Percentiles rank a stretch among this genome's conserved stretches.
Evolutionary conservation across 2,797 vertebrate genomes (phyloP).

Genomic region (Antennarius maculatus): DNA sequence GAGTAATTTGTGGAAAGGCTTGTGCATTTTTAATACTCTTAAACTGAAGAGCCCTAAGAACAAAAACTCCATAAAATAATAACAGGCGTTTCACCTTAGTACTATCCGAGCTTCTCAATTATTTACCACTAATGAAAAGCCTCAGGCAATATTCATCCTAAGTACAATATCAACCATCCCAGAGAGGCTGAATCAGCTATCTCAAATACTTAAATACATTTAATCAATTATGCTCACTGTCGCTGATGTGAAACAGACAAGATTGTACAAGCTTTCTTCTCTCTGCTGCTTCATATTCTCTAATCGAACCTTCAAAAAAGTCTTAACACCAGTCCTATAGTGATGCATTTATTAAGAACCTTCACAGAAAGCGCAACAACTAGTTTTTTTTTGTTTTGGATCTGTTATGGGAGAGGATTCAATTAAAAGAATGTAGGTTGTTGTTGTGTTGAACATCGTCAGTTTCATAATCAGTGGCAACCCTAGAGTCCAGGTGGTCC

Average conservation of each 20-base stretch:
- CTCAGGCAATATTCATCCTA: constrained; percentile 66
- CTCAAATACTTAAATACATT: constrained; percentile 78
- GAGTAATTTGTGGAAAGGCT: constrained; percentile 71
- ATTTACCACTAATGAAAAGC: constrained; percentile 82
- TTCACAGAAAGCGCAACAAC: constrained; percentile 20
- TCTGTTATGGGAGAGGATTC: constrained; percentile 35
- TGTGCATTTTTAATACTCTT: constrained; percentile 79
- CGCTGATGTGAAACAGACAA: constrained; percentile 55
- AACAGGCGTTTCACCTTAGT: constrained; percentile 79
- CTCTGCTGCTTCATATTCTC: constrained; percentile 25
- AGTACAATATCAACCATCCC: constrained; percentile 76
- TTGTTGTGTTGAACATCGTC: constrained; percentile 21
- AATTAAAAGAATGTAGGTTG: constrained; percentile 39
- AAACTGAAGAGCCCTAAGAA: constrained; percentile 78
- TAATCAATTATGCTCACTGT: constrained; percentile 72
- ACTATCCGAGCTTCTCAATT: constrained; percentile 76
- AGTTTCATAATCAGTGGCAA: too few relatives aligned
- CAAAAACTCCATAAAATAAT: constrained; percentile 82
- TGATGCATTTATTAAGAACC: constrained; percentile 37
- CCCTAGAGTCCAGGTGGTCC: too few relatives aligned
- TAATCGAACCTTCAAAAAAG: constrained; percentile 27
- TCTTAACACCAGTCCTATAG: not conserved
- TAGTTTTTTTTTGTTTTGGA: constrained; percentile 18
- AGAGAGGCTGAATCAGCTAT: constrained; percentile 71
- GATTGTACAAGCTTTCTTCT: constrained; percentile 29